Evolutionary conservation across 2,797 vertebrate species (phyloP).

Genomic region (Synanceia verrucosa): DNA sequence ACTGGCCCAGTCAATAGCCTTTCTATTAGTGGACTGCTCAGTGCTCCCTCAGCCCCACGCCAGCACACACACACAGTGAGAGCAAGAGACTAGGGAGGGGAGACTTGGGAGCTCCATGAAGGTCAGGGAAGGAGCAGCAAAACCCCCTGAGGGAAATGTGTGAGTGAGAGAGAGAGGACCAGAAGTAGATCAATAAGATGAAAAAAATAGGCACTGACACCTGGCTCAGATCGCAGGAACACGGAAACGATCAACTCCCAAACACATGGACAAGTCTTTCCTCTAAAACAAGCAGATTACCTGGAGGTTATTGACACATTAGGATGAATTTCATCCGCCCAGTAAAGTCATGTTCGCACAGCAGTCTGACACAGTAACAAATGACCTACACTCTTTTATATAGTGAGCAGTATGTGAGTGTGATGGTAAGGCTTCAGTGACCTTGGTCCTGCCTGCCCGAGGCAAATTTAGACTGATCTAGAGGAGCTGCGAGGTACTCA

Average conservation of each 20-base stretch:
- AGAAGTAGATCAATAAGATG: conserved; percentile 68
- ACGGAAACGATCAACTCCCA: conserved; percentile 23
- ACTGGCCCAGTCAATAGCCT: conserved; percentile 78
- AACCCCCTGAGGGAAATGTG: conserved; percentile 38
- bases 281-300: conserved; percentile 12
- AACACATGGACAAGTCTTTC: conserved; percentile 17
- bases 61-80: conserved; percentile 54
- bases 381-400: conserved; percentile 17
- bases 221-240: conserved; percentile 44
- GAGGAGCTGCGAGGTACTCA: conserved; percentile 51
- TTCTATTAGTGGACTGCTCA: conserved; percentile 78
- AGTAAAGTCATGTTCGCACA: conserved; percentile 16
- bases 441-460: conserved; percentile 52
- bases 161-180: conserved; percentile 32
- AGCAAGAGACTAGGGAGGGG: conserved; percentile 23
- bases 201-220: conserved; percentile 66
- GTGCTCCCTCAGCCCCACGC: conserved; percentile 63
- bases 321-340: conserved; percentile 7
- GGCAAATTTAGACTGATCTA: conserved; percentile 58
- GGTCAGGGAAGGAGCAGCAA: conserved; percentile 61
- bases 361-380: background rate
- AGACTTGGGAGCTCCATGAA: conserved; percentile 51
- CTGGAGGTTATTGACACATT: conserved; percentile 14
- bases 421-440: conserved; percentile 46
- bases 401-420: conserved; percentile 24